phyloP scores from a whole-genome alignment of 2,797 vertebrate species.

The Sebastes hopkinsi region DNA sequence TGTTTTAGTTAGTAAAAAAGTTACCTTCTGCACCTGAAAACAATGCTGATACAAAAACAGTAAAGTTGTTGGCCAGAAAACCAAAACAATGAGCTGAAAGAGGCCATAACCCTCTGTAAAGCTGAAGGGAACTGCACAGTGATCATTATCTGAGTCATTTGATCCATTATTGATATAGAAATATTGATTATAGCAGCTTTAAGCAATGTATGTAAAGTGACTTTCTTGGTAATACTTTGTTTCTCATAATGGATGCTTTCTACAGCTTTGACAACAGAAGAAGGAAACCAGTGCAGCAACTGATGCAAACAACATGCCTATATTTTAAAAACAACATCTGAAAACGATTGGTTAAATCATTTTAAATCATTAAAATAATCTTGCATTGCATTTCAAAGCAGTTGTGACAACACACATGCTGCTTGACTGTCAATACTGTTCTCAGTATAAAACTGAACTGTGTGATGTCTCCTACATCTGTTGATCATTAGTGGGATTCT shows the following conservation, averaged over 20 bases:
- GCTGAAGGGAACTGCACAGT: too few species aligned
- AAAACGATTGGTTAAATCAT: neutral
- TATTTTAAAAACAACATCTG: neutral
- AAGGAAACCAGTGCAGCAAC: neutral
- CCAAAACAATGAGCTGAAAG: neutral
- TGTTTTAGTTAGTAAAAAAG: neutral
- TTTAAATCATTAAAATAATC: neutral
- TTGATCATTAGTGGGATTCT: conserved; percentile 64
- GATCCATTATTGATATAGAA: too few species aligned
- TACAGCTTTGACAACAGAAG: neutral
- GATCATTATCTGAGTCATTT: too few species aligned
- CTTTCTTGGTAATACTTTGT: neutral
- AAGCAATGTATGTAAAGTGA: neutral
- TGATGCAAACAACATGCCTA: neutral
- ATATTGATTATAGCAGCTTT: neutral
- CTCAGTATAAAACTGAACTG: conserved; percentile 5
- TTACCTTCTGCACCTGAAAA: too few species aligned
- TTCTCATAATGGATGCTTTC: neutral
- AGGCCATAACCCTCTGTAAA: neutral
- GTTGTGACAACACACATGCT: neutral
- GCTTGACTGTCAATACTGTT: neutral
- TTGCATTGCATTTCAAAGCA: neutral
- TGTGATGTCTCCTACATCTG: conserved; percentile 54
- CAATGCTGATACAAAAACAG: too few species aligned
- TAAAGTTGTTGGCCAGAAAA: too few species aligned